Base-by-base conservation (phyloP, 1,140 invertebrate species). In the Drosophila baimaii region DNA sequence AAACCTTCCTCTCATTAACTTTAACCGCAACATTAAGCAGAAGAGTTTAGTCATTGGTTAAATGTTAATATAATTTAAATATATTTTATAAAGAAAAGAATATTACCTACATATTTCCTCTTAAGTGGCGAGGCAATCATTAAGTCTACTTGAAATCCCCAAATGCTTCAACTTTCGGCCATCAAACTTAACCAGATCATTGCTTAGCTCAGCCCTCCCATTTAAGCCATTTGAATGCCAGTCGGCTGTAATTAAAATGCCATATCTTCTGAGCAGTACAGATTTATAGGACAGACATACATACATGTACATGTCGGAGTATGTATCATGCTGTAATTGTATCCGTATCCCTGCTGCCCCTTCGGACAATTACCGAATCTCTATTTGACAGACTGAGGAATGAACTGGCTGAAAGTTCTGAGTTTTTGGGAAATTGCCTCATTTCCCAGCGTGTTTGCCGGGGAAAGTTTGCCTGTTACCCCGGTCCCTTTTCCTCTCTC, bases 351-450 rank as follows among this genome's bases (percentile, higher is more conserved):
- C 10, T 4, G 17, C n/a, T 13, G 13, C 19, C 59, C 33, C 23
- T 15, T 17, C 31, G 19, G 68, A 57, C 68, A 71, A 71, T 71
- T 71, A 70, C 41, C 29, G 68, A 70, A 70, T 69, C 68, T 71
- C 64, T 33, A 39, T 69, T 71, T 71, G 66, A 70, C 63, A 70
- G 49, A 70, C 64, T 57, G 68, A 70, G 37, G 68, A 66, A 71
- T 71, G 68, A 70, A 70, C 65, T 33, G 23, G 37, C 35, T n/a
- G 29, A 37, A 70, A 71, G 64, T 70, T 70, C 31, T 51, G 65
- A 51, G 64, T 56, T 70, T 39, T 56, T 29, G 68, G 68, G 68
- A 71, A 71, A 71, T 71, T 71, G 64, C 68, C 68, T 71, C 68
- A 70, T 71, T 71, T 71, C 68, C 68, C 68, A 70, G 51, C 27